Base-by-base conservation (phyloP, 2,888 invertebrate species). In the Coecobrya sp. region DNA sequence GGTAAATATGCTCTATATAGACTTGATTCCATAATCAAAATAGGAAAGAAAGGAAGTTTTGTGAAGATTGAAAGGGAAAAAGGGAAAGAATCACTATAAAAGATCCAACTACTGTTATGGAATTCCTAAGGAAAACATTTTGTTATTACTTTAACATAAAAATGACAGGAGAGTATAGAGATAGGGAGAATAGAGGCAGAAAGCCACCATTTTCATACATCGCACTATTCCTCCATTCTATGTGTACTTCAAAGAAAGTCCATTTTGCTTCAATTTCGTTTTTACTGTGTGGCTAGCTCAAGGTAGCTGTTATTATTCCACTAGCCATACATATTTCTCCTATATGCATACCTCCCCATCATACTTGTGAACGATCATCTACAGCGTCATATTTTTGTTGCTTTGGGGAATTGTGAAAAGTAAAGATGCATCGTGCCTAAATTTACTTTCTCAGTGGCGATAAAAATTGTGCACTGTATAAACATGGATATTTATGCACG, bases 371-470 rank as follows among this genome's bases (percentile, higher is more conserved):
- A 27, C 27, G 1, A 27, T 68, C 65, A 16, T 59, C 16, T 79
- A 49, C 45, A 49, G 13, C 52, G 7, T 62, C 16, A 45, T 49
- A 42, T 25, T 22, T 62, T 45, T 59, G 30, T 59, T 13, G 73
- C 86, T 73, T 86, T 73, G 55, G 73, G 85, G 86, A 49, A 86
- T 73, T 55, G 19, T 76, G 73, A 73, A 86, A 73, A 49, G 25
- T 68, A 68, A 68, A 16, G 68, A 45, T 76, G 42, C 73, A 45
- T 49, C 42, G 42, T 22, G 19, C 73, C 70, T 86, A 52, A 86
- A 73, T 87, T 65, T 65, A 79, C 79, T 87, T 79, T 45, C 30
- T 45, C 49, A 25, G 30, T 62, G 19, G 45, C 73, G 73, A 45
- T 76, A 76, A 76, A 73, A 76, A 62, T 45, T 22, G 16, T 4